phyloP scores from a whole-genome alignment of 2,113 vertebrate genomes.

The Ia io region DNA sequence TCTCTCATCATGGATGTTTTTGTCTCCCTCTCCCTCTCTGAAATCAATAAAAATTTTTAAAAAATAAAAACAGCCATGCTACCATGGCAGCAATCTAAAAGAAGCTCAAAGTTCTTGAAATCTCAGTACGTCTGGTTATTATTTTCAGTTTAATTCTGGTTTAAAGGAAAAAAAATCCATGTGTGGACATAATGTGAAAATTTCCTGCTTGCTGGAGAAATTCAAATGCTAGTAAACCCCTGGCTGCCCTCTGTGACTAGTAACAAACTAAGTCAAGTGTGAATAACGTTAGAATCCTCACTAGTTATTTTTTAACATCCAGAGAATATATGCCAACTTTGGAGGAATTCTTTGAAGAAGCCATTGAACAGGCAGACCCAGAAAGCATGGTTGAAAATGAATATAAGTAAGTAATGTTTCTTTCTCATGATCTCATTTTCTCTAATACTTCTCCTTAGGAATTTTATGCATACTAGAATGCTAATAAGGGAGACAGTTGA shows the following conservation, averaged over 20 bases:
- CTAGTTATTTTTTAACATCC: constrained; percentile 48
- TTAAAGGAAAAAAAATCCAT: neutral
- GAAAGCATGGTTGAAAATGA: constrained; percentile 98
- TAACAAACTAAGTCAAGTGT: neutral
- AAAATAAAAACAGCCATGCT: neutral
- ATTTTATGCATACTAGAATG: neutral
- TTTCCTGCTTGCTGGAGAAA: neutral
- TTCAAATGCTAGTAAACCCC: neutral
- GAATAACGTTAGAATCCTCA: constrained; percentile 6
- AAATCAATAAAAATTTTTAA: too few species aligned
- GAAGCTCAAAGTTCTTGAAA: neutral
- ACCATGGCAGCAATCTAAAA: neutral
- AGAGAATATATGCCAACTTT: constrained; percentile 98
- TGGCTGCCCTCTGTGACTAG: neutral
- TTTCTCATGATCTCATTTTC: neutral
- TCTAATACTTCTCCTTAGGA: neutral
- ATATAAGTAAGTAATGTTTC: constrained; percentile 90
- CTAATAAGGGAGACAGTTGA: neutral
- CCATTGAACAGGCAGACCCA: constrained; percentile 98
- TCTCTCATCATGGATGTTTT: too few species aligned
- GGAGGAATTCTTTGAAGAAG: constrained; percentile 98
- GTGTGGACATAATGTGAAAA: neutral
- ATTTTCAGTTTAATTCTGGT: neutral
- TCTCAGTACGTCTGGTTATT: neutral
- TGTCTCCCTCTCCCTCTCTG: too few species aligned